These are phyloP conservation scores for Catocala sponsa DNA, from an alignment of 2,888 invertebrate genomes.

Conservation along the genomic window DNA sequence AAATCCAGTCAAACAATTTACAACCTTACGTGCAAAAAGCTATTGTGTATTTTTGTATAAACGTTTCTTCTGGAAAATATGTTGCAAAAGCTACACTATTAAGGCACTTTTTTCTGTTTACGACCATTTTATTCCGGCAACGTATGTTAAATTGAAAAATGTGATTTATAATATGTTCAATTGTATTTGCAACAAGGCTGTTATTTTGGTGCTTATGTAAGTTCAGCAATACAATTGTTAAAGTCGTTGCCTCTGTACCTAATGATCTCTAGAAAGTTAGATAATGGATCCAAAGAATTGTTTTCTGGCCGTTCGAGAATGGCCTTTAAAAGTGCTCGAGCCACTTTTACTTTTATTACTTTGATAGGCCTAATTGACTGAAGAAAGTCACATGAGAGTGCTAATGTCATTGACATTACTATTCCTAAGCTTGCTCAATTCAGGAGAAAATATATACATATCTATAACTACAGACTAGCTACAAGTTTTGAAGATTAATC, in stretches of 20 bases:
- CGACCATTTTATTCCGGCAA: constrained; percentile 29
- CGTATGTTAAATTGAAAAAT: constrained; percentile 43
- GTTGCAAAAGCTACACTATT: constrained; percentile 33
- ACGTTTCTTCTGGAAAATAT: constrained; percentile 28
- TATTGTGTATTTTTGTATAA: constrained; percentile 13
- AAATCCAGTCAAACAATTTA: constrained; percentile 1
- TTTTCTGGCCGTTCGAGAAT: neutral
- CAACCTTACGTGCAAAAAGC: neutral
- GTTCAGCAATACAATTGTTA: neutral
- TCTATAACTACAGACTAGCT: too few species aligned
- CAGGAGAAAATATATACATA: too few species aligned
- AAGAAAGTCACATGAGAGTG: neutral
- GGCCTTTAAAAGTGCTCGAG: neutral
- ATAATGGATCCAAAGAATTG: neutral
- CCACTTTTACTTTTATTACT: neutral
- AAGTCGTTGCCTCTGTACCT: too few species aligned
- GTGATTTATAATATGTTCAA: constrained; percentile 31
- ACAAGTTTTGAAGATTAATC: too few species aligned
- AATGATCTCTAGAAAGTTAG: too few species aligned
- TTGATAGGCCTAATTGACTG: neutral
- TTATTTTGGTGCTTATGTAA: too few species aligned
- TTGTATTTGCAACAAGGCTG: neutral
- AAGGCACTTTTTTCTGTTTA: constrained; percentile 35
- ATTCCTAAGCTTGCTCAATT: too few species aligned
- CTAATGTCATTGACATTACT: too few species aligned